Base-by-base conservation (phyloP, 2,797 vertebrate species). In the Pyrrhura leucotis region DNA sequence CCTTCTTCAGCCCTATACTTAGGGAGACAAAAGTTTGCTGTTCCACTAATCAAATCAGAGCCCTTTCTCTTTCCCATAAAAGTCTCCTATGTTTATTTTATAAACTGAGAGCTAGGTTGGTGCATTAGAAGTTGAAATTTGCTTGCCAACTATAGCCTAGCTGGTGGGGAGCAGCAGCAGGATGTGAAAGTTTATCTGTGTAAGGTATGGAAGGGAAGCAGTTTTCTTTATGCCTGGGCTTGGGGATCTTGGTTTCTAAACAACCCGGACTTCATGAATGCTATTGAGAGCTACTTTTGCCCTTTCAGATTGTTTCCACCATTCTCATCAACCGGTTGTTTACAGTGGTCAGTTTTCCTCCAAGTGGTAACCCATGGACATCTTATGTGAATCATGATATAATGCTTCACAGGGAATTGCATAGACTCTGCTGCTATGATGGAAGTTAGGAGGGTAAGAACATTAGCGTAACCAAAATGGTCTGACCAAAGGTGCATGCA, bases 381-480 rank as follows among this genome's bases (percentile, higher is more conserved):
- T 31, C 23, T 85, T 31, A 9, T 6, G 3, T 58, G 29, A 63
- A 51, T 58, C 25, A 2, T 31, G 10, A n/a, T 20, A 28, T 16
- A 40, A 65, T 65, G 6, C 22, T 71, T 65, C 50, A 48, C 20
- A 12, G 33, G 47, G n/a, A 50, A 45, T 17, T 54, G n/a, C 37
- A 10, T 3, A 48, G 66, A 31, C 8, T 65, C 28, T 69, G 44
- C 47, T 75, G 26, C 39, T 42, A 6, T 6, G 50, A 25, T 0
- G 2, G 31, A 23, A 59, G 26, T 37, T 40, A n/a, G 44, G 23
- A 47, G 15, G 14, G 14, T 53, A 39, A 72, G n/a, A 72, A 48
- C 14, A 1, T 7, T 63, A 40, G 6, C 0, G 0, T 63, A 42
- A 65, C 9, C 56, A 39, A 56, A 63, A 39, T 23, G 33, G 23